These are phyloP conservation scores for Chaenocephalus aceratus DNA, from an alignment of 2,113 vertebrate genomes.

Conservation along the genomic window DNA sequence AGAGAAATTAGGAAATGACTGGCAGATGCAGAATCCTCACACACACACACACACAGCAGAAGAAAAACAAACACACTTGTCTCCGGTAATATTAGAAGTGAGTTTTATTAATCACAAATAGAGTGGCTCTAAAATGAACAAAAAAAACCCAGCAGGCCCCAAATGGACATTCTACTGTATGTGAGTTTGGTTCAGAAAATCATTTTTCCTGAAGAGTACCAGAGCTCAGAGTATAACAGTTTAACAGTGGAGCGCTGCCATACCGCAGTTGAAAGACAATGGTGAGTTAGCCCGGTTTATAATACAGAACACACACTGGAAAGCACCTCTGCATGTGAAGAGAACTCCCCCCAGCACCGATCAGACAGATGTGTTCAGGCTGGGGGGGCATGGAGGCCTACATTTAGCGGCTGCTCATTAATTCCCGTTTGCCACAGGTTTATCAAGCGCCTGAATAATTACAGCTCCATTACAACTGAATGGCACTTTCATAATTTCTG, in stretches of 20 bases:
- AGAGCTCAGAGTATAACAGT: conserved; percentile 3
- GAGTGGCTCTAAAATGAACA: conserved; percentile 79
- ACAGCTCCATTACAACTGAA: conserved; percentile 9
- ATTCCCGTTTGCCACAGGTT: conserved; percentile 21
- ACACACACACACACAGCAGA: background rate
- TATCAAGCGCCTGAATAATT: conserved; percentile 31
- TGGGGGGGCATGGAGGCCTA: background rate
- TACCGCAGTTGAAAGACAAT: conserved; percentile 23
- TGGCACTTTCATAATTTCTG: background rate
- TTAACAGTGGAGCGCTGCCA: conserved; percentile 19
- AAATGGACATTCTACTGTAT: conserved; percentile 59
- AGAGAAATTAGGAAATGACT: background rate
- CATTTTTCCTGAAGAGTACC: conserved; percentile 15
- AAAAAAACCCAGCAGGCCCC: conserved; percentile 60
- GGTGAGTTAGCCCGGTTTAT: conserved; percentile 43
- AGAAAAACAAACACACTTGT: conserved; percentile 1
- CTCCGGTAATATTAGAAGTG: conserved; percentile 73
- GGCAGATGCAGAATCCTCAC: background rate
- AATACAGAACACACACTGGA: conserved; percentile 20
- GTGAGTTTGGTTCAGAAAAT: conserved; percentile 60
- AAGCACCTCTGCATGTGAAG: conserved; percentile 12
- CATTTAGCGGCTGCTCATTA: background rate
- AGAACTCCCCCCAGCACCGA: background rate
- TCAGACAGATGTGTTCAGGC: background rate
- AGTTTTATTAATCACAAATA: conserved; percentile 86